Evolutionary conservation across 2,113 vertebrate genomes (phyloP).

Genomic region (Etheostoma cragini): DNA sequence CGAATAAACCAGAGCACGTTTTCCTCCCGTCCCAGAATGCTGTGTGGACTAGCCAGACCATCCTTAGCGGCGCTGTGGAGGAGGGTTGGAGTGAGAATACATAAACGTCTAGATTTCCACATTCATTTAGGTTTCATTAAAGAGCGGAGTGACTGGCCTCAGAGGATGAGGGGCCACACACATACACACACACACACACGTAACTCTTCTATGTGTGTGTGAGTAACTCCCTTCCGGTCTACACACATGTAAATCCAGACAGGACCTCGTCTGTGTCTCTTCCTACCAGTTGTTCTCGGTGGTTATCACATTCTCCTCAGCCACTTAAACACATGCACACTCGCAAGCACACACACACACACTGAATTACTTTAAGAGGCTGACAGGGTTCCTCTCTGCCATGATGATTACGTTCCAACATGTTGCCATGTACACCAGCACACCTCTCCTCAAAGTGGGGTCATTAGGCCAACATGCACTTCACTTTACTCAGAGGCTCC

Average conservation of each 20-base stretch:
- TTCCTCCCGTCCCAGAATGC: no score
- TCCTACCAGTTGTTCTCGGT: constrained; percentile 4
- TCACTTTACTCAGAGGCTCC: constrained; percentile 20
- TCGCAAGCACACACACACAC: constrained; percentile 8
- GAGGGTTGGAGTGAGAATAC: background rate
- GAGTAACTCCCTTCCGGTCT: constrained; percentile 15
- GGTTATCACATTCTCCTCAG: constrained; percentile 18
- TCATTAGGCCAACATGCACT: background rate
- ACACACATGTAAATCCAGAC: constrained; percentile 41
- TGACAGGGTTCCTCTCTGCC: background rate
- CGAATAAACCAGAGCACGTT: no score
- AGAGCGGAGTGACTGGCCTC: constrained; percentile 17
- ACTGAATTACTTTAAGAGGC: background rate
- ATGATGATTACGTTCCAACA: constrained; percentile 24
- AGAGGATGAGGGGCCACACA: background rate
- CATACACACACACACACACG: constrained; percentile 8
- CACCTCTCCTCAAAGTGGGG: constrained; percentile 15
- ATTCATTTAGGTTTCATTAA: constrained; percentile 25
- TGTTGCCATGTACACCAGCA: background rate
- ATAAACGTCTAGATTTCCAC: constrained; percentile 9
- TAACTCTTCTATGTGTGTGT: background rate
- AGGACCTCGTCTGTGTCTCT: constrained; percentile 20
- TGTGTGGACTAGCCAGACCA: no score
- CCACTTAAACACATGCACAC: constrained; percentile 21
- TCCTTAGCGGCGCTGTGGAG: no score